A percentile compares a stretch with the other conserved stretches of the same genome.
Evolutionary conservation across 2,888 invertebrate genomes (phyloP).

Genomic region (Hypomecis atomaria): DNA sequence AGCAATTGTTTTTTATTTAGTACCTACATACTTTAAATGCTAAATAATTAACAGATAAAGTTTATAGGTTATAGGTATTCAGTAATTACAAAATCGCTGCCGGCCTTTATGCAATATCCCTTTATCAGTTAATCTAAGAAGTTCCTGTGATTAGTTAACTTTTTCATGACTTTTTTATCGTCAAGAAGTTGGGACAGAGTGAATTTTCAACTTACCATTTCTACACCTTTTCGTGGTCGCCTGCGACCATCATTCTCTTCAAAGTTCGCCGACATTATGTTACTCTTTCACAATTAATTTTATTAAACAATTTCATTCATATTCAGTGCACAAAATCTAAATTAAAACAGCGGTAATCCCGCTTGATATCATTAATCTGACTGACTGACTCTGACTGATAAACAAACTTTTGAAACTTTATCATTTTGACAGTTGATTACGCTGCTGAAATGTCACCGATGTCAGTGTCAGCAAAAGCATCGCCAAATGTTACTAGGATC

Average conservation of each 20-base stretch:
- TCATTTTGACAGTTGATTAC: too few species aligned
- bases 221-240: conserved; percentile 25
- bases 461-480: too few species aligned
- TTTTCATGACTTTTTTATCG: not conserved
- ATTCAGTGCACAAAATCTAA: not conserved
- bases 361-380: not conserved
- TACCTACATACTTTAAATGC: too few species aligned
- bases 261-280: conserved; percentile 27
- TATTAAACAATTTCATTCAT: conserved; percentile 9
- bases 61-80: not conserved
- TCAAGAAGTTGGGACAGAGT: not conserved
- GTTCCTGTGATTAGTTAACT: conserved; percentile 3
- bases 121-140: not conserved
- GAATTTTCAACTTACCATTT: conserved; percentile 27
- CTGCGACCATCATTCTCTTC: conserved; percentile 24
- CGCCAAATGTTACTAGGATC: too few species aligned
- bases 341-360: not conserved
- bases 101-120: not conserved
- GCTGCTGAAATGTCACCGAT: too few species aligned
- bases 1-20: not conserved
- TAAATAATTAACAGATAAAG: not conserved
- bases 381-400: too few species aligned
- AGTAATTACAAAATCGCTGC: not conserved
- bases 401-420: too few species aligned
- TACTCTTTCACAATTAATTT: not conserved